Conservation (phyloP, 2,113 vertebrate species). For the Piaya cayana region DNA sequence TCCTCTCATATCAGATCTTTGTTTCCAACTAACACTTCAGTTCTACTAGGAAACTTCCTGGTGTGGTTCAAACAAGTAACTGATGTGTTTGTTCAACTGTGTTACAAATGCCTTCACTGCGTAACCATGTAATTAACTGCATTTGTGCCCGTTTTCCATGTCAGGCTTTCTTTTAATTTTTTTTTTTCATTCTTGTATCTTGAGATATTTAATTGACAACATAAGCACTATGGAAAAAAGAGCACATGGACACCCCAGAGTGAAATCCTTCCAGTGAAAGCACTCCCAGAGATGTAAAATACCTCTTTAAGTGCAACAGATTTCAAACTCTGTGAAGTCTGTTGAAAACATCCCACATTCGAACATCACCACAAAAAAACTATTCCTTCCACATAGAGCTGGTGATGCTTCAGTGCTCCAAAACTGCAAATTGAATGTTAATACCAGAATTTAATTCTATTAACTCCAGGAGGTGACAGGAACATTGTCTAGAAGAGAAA, state of each 20-base stretch:
- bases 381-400: neutral
- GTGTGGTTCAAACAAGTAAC: neutral
- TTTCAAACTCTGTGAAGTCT: neutral
- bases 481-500: neutral
- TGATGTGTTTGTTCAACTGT: neutral
- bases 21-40: neutral
- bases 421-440: neutral
- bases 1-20: accelerated
- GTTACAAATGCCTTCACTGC: neutral
- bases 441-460: neutral
- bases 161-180: neutral
- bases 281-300: neutral
- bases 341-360: neutral
- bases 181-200: neutral
- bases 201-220: neutral
- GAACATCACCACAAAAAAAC: neutral
- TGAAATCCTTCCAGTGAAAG: neutral
- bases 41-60: neutral
- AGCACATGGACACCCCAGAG: neutral
- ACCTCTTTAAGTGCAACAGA: neutral
- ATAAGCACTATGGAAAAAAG: neutral
- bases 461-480: neutral
- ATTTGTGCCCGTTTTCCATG: neutral
- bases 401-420: neutral
- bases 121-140: neutral